Base-by-base conservation (phyloP, 2,888 invertebrate species). In the Caenorhabditis becei region DNA sequence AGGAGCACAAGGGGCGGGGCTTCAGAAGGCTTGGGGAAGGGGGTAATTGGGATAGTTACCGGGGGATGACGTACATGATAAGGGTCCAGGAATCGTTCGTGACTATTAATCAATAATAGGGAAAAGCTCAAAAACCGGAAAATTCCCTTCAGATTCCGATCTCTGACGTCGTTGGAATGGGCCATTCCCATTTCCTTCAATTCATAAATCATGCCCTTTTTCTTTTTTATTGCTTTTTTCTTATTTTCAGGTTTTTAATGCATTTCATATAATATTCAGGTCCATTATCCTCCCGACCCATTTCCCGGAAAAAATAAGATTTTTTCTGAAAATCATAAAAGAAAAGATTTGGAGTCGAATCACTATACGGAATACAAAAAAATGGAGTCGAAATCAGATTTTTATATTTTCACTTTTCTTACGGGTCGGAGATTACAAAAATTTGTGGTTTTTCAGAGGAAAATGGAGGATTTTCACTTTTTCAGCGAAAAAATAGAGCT, bases 31-130 rank as follows among this genome's bases (percentile, higher is more conserved):
- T 20, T 20, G 20, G 2, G 54, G 18, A 7, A 26, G 54, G n/a
- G 26, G n/a, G 32, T 54, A 54, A 54, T 54, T 54, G 54, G 54
- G 32, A 54, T 54, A 28, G 32, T 54, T 54, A 26, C n/a, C 14
- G 54, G 20, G 4, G 8, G 54, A 54, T 54, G 54, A 54, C 32
- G 26, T 26, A 54, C 32, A 24, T 28, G 54, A 41, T 14, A 49
- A 49, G 20, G 23, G 49, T 23, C 20, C 23, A 18, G 5, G 7
- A 2, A 23, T 20, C 49, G 10, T 20, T 49, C 5, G 7, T 49
- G 49, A 49, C 49, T n/a, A 20, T 49, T 18, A 3, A 49, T 49
- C 10, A 32, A 32, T 7, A 32, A 7, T 32, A 32, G 10, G 5
- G 10, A 32, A 4, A 32, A 4, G 5, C 4, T 32, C 32, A 7